Evolutionary conservation across 2,888 invertebrate genomes (phyloP), one percentile per base, ranked within the genome.

Genomic region (Eupithecia abbreviata): DNA sequence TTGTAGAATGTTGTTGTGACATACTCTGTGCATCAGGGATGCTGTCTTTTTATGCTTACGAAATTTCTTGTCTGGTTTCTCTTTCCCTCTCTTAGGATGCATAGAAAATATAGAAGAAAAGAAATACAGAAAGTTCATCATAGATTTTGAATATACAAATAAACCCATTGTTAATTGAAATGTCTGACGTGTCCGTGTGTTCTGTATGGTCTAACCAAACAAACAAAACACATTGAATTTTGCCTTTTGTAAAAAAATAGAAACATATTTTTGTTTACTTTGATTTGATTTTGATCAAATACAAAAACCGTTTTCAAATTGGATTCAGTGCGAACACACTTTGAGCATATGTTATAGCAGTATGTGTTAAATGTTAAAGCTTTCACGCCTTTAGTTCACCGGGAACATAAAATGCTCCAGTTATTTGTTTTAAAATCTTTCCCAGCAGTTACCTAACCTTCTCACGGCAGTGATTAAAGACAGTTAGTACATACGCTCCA

Each of bases 401-500:
- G 2, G 55, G 10, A 30, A 62, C 30, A 12, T 62, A 30, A 30
- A 9, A 62, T 30, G 62, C 18, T 62, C 62, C 30, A 62, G 62
- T 62, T 62, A 62, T 12, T 62, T 62, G 15, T 42, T 66, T 42
- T 6, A 1, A 41, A 66, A 66, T 15, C 0, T 66, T 41, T 66
- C 66, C 41, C 18, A 45, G n/a, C 30, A 49, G 9, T 43, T 30
- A 69, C n/a, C 0, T 45, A 18, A 69, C 47, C 69, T 69, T 69
- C 69, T 69, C 69, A 69, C 69, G 69, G 47, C 47, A 18, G 45
- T n/a, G 10, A 18, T 47, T 45, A 10, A 18, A 4, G 45, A 67
- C 51, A 47, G 45, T 62, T 12, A 10, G 62, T 62, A 62, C 62
- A 62, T 62, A 30, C 62, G 15, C 18, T 51, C 76, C 77, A 85